Evolutionary conservation across 1,140 invertebrate species (phyloP).

Genomic region (Dolichoris vasculosae): DNA sequence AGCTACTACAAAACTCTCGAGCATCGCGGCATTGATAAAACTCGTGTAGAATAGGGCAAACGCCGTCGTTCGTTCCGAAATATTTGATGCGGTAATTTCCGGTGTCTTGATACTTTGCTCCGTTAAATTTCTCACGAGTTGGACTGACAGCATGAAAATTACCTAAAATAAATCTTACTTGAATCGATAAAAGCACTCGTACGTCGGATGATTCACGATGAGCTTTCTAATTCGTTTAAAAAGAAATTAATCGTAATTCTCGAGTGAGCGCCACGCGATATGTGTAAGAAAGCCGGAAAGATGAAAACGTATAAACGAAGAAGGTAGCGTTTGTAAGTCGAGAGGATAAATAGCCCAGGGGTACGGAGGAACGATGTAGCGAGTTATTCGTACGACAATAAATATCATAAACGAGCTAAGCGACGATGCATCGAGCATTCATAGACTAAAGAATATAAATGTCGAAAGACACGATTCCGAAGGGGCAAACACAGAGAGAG

Average conservation of each 20-base stretch:
- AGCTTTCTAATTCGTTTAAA: slow-evolving; percentile 1
- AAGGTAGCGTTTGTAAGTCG: not conserved
- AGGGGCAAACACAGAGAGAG: not conserved
- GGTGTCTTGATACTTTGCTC: not conserved
- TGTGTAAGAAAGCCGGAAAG: not conserved
- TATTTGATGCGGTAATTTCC: not conserved
- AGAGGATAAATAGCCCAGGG: not conserved
- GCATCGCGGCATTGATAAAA: not conserved
- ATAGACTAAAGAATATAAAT: slow-evolving; percentile 32
- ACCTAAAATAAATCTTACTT: slow-evolving; percentile 10
- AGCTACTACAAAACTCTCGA: too few species aligned
- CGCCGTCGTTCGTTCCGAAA: not conserved
- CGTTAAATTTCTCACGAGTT: not conserved
- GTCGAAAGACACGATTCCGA: not conserved
- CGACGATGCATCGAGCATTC: slow-evolving; percentile 5
- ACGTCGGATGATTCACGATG: not conserved
- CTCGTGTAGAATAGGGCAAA: not conserved
- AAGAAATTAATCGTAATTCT: slow-evolving; percentile 38
- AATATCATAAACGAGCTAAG: slow-evolving; percentile 31
- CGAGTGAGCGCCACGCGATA: not conserved
- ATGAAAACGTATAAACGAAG: not conserved
- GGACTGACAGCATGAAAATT: not conserved
- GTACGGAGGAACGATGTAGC: slow-evolving; percentile 1
- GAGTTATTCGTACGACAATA: slow-evolving; percentile 33
- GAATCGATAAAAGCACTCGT: not conserved